phyloP scores from a whole-genome alignment of 2,888 invertebrate species.

The Amblyjoppa proteus region DNA sequence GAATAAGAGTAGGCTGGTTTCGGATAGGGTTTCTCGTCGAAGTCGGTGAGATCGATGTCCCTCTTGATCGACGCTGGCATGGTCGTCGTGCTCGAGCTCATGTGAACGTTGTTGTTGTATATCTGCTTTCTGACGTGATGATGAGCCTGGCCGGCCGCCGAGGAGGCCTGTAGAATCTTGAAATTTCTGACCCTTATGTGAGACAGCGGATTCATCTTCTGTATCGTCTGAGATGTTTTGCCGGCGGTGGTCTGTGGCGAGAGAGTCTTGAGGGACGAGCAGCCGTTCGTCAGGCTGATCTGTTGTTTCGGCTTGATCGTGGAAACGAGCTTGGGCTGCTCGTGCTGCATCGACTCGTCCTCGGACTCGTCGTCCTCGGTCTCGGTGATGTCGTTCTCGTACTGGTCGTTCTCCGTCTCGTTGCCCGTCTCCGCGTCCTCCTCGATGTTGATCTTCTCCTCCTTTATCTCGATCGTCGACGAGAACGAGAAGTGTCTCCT shows the following conservation, averaged over 20 bases:
- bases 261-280: slow-evolving; percentile 72
- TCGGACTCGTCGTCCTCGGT: slow-evolving; percentile 85
- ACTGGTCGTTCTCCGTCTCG: slow-evolving; percentile 81
- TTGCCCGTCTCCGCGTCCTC: slow-evolving; percentile 79
- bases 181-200: slow-evolving; percentile 82
- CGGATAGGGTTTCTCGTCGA: slow-evolving; percentile 90
- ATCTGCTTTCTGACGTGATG: slow-evolving; percentile 82
- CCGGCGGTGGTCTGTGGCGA: slow-evolving; percentile 76
- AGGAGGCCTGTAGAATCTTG: slow-evolving; percentile 78
- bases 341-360: slow-evolving; percentile 57
- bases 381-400: slow-evolving; percentile 85
- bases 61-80: slow-evolving; percentile 75
- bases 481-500: slow-evolving; percentile 78
- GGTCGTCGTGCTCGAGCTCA: slow-evolving; percentile 69
- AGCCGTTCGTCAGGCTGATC: slow-evolving; percentile 68
- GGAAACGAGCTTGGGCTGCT: slow-evolving; percentile 55
- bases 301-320: slow-evolving; percentile 73
- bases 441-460: slow-evolving; percentile 77
- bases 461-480: slow-evolving; percentile 73
- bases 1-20: slow-evolving; percentile 99
- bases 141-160: slow-evolving; percentile 73
- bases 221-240: slow-evolving; percentile 69
- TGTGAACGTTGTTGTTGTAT: slow-evolving; percentile 81
- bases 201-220: slow-evolving; percentile 76
- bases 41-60: slow-evolving; percentile 84